Conservation (phyloP, 2,113 vertebrate genomes). For the Pontoporia blainvillei region DNA sequence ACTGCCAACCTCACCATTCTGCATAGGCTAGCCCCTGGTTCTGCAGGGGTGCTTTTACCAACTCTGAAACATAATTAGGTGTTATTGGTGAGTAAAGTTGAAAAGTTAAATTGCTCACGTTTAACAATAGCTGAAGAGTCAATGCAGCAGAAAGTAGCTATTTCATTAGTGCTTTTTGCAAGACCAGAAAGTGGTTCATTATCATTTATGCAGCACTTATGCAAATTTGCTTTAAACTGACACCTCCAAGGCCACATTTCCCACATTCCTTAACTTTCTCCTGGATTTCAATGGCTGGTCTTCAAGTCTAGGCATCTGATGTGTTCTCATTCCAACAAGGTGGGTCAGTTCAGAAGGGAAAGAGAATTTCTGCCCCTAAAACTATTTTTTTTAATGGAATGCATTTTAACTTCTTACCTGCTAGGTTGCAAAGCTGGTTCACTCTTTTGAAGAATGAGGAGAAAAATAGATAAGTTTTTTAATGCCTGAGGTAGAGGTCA, state of each 20-base stretch:
- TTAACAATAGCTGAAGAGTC: conserved; percentile 63
- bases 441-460: conserved; percentile 56
- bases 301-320: background rate
- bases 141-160: conserved; percentile 55
- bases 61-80: conserved; percentile 58
- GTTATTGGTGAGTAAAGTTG: conserved; percentile 61
- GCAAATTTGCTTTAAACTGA: conserved; percentile 40
- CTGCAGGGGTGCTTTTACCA: background rate
- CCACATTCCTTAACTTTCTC: conserved; percentile 34
- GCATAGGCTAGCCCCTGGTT: background rate
- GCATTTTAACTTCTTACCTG: conserved; percentile 67
- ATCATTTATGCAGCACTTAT: conserved; percentile 44
- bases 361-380: conserved; percentile 26
- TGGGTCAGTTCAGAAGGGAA: conserved; percentile 44
- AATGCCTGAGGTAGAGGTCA: conserved; percentile 42
- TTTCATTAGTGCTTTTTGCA: conserved; percentile 68
- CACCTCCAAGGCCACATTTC: conserved; percentile 40
- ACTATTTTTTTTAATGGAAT: conserved; percentile 28
- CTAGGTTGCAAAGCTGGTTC: conserved; percentile 28
- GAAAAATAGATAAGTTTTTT: conserved; percentile 49
- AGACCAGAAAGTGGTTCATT: conserved; percentile 47
- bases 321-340: conserved; percentile 27
- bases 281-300: background rate
- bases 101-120: conserved; percentile 64
- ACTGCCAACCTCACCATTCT: background rate